phyloP scores from a whole-genome alignment of 2,888 invertebrate species.

The Hyposoter didymator region DNA sequence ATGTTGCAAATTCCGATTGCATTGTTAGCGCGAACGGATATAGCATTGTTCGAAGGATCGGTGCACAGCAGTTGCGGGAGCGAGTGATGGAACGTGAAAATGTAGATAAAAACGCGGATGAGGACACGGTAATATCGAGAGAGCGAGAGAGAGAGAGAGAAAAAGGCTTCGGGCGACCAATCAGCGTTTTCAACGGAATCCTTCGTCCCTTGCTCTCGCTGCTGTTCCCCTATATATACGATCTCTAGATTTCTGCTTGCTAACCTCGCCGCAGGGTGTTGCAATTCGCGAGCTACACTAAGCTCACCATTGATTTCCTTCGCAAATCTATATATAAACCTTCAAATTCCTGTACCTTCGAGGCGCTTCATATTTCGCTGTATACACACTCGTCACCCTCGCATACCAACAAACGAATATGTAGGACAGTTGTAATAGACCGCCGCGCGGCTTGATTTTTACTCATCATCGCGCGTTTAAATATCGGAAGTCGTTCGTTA shows the following conservation, averaged over 20 bases:
- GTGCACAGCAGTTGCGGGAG: constrained; percentile 64
- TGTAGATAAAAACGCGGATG: constrained; percentile 48
- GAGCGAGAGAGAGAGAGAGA: constrained; percentile 1
- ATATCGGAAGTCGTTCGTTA: neutral
- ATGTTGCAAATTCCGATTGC: constrained; percentile 79
- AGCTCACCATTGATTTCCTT: constrained; percentile 54
- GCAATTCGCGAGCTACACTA: constrained; percentile 50
- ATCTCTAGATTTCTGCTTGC: constrained; percentile 68
- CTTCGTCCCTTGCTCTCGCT: constrained; percentile 11
- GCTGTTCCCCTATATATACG: neutral
- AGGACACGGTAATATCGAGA: constrained; percentile 34
- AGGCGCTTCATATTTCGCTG: constrained; percentile 24
- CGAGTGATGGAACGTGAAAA: constrained; percentile 59
- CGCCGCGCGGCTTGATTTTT: neutral
- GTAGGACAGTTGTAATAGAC: neutral
- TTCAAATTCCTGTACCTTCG: neutral
- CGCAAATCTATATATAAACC: constrained; percentile 7
- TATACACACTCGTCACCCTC: constrained; percentile 3
- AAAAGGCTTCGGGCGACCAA: constrained; percentile 78
- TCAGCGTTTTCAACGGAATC: constrained; percentile 76
- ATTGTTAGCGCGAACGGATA: constrained; percentile 77
- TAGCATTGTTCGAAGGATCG: constrained; percentile 80
- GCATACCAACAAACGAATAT: neutral
- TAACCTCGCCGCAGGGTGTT: constrained; percentile 65
- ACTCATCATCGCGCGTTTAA: neutral